Conservation (phyloP, 2,888 invertebrate genomes). For the Glaucopsyche alexis region DNA sequence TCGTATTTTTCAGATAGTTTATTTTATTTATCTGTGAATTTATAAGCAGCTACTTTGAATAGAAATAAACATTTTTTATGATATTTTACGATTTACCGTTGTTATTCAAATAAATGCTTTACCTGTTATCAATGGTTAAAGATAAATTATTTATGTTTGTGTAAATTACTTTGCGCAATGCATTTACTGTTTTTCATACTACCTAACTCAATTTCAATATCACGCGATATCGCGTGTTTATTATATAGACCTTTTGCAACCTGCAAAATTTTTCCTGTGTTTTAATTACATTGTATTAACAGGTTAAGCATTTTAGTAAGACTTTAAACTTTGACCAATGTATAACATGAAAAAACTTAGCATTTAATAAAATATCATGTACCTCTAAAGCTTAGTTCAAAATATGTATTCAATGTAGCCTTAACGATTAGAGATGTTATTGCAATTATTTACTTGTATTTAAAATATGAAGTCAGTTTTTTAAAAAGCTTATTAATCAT, state of each 20-base stretch:
- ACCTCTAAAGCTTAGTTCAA: conserved; percentile 17
- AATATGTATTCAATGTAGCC: conserved; percentile 4
- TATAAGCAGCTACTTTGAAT: background rate
- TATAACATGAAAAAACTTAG: background rate
- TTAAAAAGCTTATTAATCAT: background rate
- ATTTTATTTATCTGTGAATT: background rate
- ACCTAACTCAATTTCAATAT: too few species aligned
- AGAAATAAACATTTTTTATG: background rate
- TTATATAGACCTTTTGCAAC: background rate
- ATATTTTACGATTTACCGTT: conserved; percentile 8
- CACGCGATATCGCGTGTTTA: background rate
- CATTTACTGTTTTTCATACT: too few species aligned
- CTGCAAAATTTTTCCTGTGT: background rate
- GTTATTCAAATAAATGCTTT: background rate
- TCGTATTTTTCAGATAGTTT: background rate
- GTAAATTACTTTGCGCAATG: background rate
- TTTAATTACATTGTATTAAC: background rate
- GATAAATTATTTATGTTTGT: background rate
- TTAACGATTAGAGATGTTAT: background rate
- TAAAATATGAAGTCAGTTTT: background rate
- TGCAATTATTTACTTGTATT: background rate
- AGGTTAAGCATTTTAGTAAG: conserved; percentile 1
- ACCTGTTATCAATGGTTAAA: background rate
- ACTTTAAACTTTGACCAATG: conserved; percentile 10
- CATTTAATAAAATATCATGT: conserved; percentile 9